Evolutionary conservation across 2,888 invertebrate genomes (phyloP).

Genomic region (Chydorus sphaericus): DNA sequence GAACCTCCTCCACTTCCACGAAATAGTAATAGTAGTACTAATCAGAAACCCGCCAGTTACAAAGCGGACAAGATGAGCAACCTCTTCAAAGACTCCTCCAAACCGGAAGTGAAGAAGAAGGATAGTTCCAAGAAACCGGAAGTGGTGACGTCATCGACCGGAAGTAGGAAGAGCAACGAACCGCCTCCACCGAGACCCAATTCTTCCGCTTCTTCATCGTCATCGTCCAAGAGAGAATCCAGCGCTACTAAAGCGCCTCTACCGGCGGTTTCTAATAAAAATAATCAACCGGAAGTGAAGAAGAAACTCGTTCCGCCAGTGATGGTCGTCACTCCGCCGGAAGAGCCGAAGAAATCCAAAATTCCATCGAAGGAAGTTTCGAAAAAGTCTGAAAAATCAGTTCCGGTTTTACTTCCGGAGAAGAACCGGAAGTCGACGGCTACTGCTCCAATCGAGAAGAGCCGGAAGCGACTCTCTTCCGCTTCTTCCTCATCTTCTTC

Average conservation of each 20-base stretch:
- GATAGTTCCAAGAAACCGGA: no score
- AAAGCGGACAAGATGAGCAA: conserved; percentile 20
- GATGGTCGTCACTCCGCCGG: neutral
- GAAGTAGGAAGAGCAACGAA: no score
- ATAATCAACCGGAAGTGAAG: no score
- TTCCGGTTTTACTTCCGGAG: neutral
- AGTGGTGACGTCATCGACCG: no score
- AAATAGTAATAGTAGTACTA: no score
- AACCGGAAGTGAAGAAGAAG: conserved; percentile 24
- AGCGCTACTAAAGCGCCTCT: no score
- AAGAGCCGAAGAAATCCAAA: neutral
- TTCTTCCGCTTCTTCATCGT: neutral
- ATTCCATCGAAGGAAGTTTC: neutral
- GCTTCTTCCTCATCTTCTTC: conserved; percentile 11
- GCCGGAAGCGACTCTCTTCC: conserved; percentile 1
- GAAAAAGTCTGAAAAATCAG: neutral
- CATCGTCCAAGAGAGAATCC: neutral
- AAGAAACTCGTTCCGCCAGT: neutral
- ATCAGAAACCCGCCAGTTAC: conserved; percentile 14
- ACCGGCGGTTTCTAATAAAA: no score
- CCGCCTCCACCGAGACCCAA: neutral
- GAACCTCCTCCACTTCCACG: no score
- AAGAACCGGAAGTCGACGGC: neutral
- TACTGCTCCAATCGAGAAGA: neutral
- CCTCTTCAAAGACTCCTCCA: neutral